Base-by-base conservation (phyloP, 2,888 invertebrate genomes). In the Drosophila aldrichi region DNA sequence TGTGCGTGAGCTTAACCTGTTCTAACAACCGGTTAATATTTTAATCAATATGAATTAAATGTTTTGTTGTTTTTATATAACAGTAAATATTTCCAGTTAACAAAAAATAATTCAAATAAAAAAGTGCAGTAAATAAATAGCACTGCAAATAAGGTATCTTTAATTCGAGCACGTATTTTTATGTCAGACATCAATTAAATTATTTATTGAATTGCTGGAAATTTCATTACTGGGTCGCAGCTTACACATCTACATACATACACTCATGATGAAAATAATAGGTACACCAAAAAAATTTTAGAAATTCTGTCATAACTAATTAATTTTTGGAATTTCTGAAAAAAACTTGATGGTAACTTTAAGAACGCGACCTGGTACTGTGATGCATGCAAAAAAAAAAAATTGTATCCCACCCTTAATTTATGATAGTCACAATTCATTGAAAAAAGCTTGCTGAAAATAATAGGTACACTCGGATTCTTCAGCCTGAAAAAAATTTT, bases 161-260 rank as follows among this genome's bases (percentile, higher is more conserved):
- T 0, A 22, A 44, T 34, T 22, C 56, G 56, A 25, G 57, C 44
- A 36, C 44, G 22, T 57, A 44, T 46, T n/a, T 9, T 0, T 3
- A 8, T 32, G 14, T 16, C 3, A 8, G 12, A 46, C 16, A 10
- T 32, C 57, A 44, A 57, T 57, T 57, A 34, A 57, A n/a, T 34
- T 34, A 57, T 44, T 57, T 57, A 57, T 44, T 58, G 58, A 48
- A 48, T 38, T 58, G 58, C 18, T 48, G 14, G 4, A 43, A 57
- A 43, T 56, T 56, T 56, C 32, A 44, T 44, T 29, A 29, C 20
- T 18, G 29, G 25, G 18, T 40, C 36, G 16, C n/a, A 36, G 20
- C 12, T 32, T 46, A 36, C n/a, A 38, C 34, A 34, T 25, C 12
- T 52, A 46, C 10, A 10, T 36, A 40, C 40, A n/a, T n/a, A n/a